Evolutionary conservation across 2,888 invertebrate species (phyloP).

Genomic region (Meiosimyza platycephala): DNA sequence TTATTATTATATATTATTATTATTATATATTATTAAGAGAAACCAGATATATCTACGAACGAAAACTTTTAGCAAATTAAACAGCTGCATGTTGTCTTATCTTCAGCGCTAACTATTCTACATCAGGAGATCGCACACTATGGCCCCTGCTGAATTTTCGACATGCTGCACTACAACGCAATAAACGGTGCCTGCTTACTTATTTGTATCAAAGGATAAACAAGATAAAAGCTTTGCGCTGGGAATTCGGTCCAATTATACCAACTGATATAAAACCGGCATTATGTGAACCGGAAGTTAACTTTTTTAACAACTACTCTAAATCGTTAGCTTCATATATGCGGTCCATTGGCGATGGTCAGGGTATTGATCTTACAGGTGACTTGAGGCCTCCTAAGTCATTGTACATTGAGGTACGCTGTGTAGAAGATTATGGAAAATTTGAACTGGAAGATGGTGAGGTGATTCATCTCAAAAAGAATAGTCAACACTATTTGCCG

Average conservation of each 20-base stretch:
- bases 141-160: constrained; percentile 84
- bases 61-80: not conserved
- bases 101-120: constrained; percentile 66
- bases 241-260: constrained; percentile 95
- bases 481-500: constrained; percentile 90
- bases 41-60: too few species aligned
- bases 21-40: too few species aligned
- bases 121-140: constrained; percentile 71
- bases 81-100: not conserved
- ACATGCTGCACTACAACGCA: constrained; percentile 87
- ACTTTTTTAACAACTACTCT: constrained; percentile 92
- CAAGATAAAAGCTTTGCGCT: constrained; percentile 86
- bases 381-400: constrained; percentile 92
- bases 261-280: constrained; percentile 86
- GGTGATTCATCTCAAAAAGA: constrained; percentile 86
- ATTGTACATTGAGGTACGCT: constrained; percentile 91
- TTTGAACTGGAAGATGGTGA: constrained; percentile 95
- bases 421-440: constrained; percentile 91
- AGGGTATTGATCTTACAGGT: constrained; percentile 86
- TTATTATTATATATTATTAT: too few species aligned
- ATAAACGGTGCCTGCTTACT: constrained; percentile 88
- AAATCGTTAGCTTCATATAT: constrained; percentile 88
- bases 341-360: constrained; percentile 86
- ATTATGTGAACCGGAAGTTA: constrained; percentile 83
- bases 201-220: constrained; percentile 85